Evolutionary conservation across 2,113 vertebrate species (phyloP), one percentile per base, ranked within the genome.

Genomic region (Sakesphorus luctuosus): DNA sequence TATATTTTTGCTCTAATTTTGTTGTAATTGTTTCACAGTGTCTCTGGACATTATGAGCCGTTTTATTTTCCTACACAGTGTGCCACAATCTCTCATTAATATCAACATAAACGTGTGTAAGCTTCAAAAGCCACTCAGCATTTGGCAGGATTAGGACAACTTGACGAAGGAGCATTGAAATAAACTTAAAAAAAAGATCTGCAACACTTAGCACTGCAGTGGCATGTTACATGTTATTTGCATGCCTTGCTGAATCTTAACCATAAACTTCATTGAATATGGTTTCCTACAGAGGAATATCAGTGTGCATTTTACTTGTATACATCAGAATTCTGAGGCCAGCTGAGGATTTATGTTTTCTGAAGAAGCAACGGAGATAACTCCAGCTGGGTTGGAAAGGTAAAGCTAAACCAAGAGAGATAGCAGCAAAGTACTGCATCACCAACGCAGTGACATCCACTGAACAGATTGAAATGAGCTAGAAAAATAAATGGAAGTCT

Each of bases 351-450:
- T 84, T 75, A 23, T 29, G 7, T 69, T 71, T 77, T 50, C 75
- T 69, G 76, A 63, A 92, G 76, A 67, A 80, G 35, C 25, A 35
- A 92, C 28, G 49, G 58, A 75, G 69, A 52, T 16, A 80, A 91
- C 29, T 93, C 71, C 85, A 74, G 75, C 72, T 94, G 63, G 26
- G 59, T 1, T 91, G 72, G 67, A 67, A 88, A 90, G 18, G 56
- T 56, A 82, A 93, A 88, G 63, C 15, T 84, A 86, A 91, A 94
- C 58, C 52, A 79, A 76, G 89, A 78, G 69, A 93, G 89, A 65
- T 56, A 84, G 55, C 77, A 52, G 87, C 49, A 36, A 77, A 85
- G 61, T n/a, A 68, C 79, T 75, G 59, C 59, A 93, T 91, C 38
- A 18, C 72, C 80, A 72, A 84, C 31, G 21, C 68, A 77, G 33